Conservation (phyloP, 2,113 vertebrate species). For the Leptosomus discolor region DNA sequence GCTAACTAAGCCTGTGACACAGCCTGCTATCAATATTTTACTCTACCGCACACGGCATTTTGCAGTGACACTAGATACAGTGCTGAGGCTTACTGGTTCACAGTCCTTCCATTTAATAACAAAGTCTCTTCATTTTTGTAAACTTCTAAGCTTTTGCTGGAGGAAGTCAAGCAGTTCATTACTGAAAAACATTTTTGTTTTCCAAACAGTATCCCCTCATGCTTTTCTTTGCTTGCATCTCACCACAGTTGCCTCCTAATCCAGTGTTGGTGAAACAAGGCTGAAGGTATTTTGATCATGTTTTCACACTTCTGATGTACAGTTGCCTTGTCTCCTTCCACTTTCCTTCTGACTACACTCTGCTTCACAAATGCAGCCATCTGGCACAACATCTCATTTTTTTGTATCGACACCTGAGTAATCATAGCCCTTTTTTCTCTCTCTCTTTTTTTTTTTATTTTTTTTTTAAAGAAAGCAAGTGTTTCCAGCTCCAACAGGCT, state of each 20-base stretch:
- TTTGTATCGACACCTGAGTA: slow-evolving; percentile 22
- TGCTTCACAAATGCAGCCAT: slow-evolving; percentile 25
- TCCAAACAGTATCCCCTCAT: neutral
- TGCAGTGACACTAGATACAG: neutral
- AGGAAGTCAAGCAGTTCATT: neutral
- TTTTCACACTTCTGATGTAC: slow-evolving; percentile 46
- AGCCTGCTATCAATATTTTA: neutral
- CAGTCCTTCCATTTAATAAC: neutral
- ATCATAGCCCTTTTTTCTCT: neutral
- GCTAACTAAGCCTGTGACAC: neutral
- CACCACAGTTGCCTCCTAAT: slow-evolving; percentile 42
- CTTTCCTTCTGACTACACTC: slow-evolving; percentile 29
- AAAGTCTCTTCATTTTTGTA: neutral
- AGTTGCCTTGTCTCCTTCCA: slow-evolving; percentile 22
- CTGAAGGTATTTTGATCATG: slow-evolving; percentile 48
- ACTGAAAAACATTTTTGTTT: slow-evolving; percentile 23
- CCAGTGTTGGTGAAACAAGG: slow-evolving; percentile 42
- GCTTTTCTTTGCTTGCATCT: slow-evolving; percentile 31
- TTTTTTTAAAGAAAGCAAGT: neutral
- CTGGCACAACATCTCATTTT: slow-evolving; percentile 11
- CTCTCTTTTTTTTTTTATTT: neutral
- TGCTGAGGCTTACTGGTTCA: neutral
- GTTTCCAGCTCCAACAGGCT: neutral
- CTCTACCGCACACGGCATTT: neutral
- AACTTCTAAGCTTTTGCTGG: neutral